Evolutionary conservation across 2,797 vertebrate species (phyloP).

Genomic region (Parotocinclus haroldoi): DNA sequence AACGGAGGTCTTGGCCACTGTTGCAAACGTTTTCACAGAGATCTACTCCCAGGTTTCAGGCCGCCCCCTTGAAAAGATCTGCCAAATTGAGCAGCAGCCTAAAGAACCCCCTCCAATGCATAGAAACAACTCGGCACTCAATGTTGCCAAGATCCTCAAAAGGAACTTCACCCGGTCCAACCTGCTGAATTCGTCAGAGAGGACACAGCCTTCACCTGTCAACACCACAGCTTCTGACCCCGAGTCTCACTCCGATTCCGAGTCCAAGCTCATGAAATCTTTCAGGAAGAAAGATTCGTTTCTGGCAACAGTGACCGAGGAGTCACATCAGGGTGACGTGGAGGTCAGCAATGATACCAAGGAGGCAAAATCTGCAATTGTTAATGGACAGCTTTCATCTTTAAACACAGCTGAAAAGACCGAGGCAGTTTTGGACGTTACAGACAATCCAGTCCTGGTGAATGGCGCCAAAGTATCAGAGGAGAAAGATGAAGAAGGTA

Average conservation of each 20-base stretch:
- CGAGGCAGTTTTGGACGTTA: not conserved
- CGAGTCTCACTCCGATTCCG: conserved; percentile 60
- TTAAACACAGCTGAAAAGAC: not conserved
- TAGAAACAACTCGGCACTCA: conserved; percentile 65
- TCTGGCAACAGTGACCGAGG: conserved; percentile 85
- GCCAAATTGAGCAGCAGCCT: conserved; percentile 52
- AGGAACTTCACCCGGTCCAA: conserved; percentile 83
- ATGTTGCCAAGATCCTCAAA: conserved; percentile 82
- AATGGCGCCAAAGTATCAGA: conserved; percentile 21
- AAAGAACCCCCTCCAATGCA: conserved; percentile 63
- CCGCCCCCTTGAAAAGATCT: conserved; percentile 83
- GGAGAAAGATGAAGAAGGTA: conserved; percentile 35
- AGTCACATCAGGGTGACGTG: conserved; percentile 47
- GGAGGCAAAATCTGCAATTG: not conserved
- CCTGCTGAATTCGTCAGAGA: conserved; percentile 53
- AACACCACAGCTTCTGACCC: not conserved
- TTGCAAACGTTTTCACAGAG: conserved; percentile 94
- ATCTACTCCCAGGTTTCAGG: conserved; percentile 96
- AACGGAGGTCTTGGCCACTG: conserved; percentile 94
- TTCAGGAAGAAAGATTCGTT: conserved; percentile 78
- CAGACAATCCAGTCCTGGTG: conserved; percentile 8
- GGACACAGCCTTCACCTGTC: conserved; percentile 44
- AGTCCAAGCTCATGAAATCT: conserved; percentile 68
- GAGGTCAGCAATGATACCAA: not conserved
- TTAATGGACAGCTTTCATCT: not conserved